phyloP scores from a whole-genome alignment of 1,140 invertebrate genomes.

The Lasioglossum albipes region DNA sequence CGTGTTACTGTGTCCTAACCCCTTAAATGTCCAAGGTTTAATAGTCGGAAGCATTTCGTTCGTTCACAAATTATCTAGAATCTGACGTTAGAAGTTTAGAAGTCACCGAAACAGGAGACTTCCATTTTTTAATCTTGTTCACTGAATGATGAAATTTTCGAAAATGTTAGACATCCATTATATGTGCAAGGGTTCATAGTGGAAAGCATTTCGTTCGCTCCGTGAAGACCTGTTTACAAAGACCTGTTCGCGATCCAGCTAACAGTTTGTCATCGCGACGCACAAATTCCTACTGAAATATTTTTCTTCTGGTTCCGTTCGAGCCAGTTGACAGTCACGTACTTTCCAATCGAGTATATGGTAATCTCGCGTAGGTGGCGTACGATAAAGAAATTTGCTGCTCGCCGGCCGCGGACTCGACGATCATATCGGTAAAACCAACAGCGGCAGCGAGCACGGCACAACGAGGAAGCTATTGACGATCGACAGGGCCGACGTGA shows the following conservation, averaged over 20 bases:
- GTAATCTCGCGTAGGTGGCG: constrained; percentile 50
- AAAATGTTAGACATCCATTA: too few species aligned
- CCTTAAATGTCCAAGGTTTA: neutral
- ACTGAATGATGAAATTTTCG: too few species aligned
- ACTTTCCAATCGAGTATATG: constrained; percentile 39
- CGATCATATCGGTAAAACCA: constrained; percentile 41
- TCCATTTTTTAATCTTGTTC: too few species aligned
- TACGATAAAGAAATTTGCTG: constrained; percentile 45
- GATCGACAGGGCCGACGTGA: constrained; percentile 47
- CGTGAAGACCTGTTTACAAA: neutral
- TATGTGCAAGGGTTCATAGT: too few species aligned
- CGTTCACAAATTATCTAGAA: constrained; percentile 2
- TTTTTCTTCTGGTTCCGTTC: neutral
- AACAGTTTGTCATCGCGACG: neutral
- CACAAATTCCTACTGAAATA: neutral
- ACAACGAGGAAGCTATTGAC: constrained; percentile 51
- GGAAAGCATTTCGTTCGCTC: too few species aligned
- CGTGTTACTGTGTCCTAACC: too few species aligned
- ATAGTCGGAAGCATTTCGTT: too few species aligned
- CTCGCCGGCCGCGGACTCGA: neutral
- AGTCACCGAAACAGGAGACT: too few species aligned
- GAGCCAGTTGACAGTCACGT: constrained; percentile 11
- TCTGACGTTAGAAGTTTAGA: neutral
- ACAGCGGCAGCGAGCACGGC: neutral
- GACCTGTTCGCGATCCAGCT: neutral